A percentile compares a stretch with the other conserved stretches of the same genome.
These are phyloP conservation scores for Daubentonia madagascariensis DNA, from an alignment of 2,113 vertebrate species.

Conservation along the genomic window DNA sequence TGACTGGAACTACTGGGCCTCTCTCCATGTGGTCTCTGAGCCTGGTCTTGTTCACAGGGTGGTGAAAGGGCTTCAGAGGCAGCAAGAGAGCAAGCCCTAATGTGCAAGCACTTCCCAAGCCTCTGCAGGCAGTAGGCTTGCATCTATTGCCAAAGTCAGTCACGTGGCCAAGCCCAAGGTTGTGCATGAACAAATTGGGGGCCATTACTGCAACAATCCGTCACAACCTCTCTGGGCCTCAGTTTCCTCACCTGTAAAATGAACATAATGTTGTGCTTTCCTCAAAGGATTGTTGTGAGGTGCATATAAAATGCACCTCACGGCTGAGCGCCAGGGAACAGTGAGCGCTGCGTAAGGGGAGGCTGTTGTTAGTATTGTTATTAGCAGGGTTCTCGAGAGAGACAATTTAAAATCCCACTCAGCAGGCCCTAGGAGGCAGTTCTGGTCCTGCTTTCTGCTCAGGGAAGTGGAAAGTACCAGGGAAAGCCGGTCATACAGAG, in stretches of 20 bases:
- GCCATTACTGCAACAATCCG: not conserved
- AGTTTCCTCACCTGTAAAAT: not conserved
- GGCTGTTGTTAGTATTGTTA: not conserved
- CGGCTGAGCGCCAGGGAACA: fast-evolving
- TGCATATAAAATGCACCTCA: not conserved
- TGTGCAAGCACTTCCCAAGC: not conserved
- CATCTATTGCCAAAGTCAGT: not conserved
- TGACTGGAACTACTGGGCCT: not conserved
- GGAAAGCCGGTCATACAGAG: not conserved
- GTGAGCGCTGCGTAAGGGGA: not conserved
- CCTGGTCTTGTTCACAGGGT: not conserved
- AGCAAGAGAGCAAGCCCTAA: not conserved
- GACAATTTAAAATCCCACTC: not conserved
- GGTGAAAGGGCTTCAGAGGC: not conserved
- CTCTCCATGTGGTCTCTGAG: not conserved
- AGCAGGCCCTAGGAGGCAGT: not conserved
- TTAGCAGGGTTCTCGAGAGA: not conserved
- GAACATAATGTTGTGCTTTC: not conserved
- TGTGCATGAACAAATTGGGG: fast-evolving
- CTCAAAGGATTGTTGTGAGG: not conserved
- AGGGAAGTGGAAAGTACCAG: not conserved
- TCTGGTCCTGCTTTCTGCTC: not conserved
- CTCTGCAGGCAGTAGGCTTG: not conserved
- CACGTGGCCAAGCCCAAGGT: not conserved
- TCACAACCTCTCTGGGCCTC: not conserved